Base-by-base conservation (phyloP, 2,888 invertebrate genomes). In the Darwinula stevensoni region DNA sequence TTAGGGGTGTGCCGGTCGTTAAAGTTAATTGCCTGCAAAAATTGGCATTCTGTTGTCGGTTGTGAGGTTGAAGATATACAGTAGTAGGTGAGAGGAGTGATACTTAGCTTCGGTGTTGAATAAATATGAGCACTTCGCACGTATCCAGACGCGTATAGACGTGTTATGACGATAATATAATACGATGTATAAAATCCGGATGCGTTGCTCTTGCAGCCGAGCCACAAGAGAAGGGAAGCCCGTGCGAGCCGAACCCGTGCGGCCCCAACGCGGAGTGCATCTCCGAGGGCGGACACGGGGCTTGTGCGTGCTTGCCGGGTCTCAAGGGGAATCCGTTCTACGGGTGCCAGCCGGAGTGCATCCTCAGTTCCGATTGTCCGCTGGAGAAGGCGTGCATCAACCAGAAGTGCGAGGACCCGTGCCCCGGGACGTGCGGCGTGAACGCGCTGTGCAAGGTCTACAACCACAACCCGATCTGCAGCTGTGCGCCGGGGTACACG, bases 201-300 rank as follows among this genome's bases (percentile, higher is more conserved):
- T n/a, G n/a, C n/a, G n/a, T n/a, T n/a, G n/a, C n/a, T n/a, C n/a
- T n/a, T n/a, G n/a, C n/a, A n/a, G n/a, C 22, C n/a, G 22, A 22
- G 22, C 9, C 6, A 22, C 22, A 6, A 28, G 14, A 9, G 6
- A n/a, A 5, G 14, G 28, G 6, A 5, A 6, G 6, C 13, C 14
- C 14, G 6, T 28, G 28, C 13, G 5, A 28, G 6, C n/a, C 28
- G 9, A n/a, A 6, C 14, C 28, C 28, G 6, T 84, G 82, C 44
- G 80, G 82, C 1, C 63, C 62, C 13, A 76, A 80, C 49, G 75
- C 82, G 5, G 72, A 82, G 12, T 84, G 84, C 47, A 64, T 80
- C 40, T 67, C 73, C 4, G 75, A 80, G 50, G 68, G 73, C 43
- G 76, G 80, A 46, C 67, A 65, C 45, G 62, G 68, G 5, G 62